Conservation (phyloP, 2,888 invertebrate genomes). For the Diachrysia chrysitis region DNA sequence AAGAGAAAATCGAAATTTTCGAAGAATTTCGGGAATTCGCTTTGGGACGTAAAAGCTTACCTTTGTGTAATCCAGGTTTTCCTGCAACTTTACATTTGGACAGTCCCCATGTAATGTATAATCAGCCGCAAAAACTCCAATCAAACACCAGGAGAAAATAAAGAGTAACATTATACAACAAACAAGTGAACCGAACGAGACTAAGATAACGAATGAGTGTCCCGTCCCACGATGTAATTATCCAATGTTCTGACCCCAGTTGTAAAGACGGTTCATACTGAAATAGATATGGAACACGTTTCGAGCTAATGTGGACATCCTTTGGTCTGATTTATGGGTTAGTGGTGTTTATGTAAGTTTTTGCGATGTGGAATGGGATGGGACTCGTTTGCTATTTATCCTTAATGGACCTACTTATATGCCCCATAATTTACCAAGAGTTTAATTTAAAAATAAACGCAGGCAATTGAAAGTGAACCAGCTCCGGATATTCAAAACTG, state of each 20-base stretch:
- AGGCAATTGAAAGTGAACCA: too few relatives aligned
- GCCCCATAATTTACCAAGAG: background rate
- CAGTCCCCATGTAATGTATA: slow-evolving; percentile 81
- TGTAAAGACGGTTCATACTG: slow-evolving; percentile 67
- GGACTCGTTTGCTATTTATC: background rate
- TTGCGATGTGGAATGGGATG: slow-evolving; percentile 35
- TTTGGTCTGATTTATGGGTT: slow-evolving; percentile 59
- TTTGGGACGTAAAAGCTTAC: slow-evolving; percentile 60
- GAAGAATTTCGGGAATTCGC: too few relatives aligned
- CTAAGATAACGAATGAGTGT: slow-evolving; percentile 68
- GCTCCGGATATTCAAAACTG: too few relatives aligned
- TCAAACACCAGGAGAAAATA: slow-evolving; percentile 63
- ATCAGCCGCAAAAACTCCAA: slow-evolving; percentile 68
- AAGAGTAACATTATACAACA: slow-evolving; percentile 71
- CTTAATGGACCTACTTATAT: too few relatives aligned
- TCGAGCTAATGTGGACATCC: slow-evolving; percentile 61
- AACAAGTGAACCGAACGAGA: slow-evolving; percentile 62
- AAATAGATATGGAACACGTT: slow-evolving; percentile 56
- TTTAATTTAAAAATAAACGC: too few relatives aligned
- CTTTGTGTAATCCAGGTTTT: slow-evolving; percentile 81
- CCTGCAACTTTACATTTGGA: slow-evolving; percentile 78
- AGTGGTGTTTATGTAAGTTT: slow-evolving; percentile 41
- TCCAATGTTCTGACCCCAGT: slow-evolving; percentile 77
- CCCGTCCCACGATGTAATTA: slow-evolving; percentile 81
- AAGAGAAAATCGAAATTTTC: background rate